Evolutionary conservation across 2,797 vertebrate genomes (phyloP).

Genomic region (Limosa lapponica): DNA sequence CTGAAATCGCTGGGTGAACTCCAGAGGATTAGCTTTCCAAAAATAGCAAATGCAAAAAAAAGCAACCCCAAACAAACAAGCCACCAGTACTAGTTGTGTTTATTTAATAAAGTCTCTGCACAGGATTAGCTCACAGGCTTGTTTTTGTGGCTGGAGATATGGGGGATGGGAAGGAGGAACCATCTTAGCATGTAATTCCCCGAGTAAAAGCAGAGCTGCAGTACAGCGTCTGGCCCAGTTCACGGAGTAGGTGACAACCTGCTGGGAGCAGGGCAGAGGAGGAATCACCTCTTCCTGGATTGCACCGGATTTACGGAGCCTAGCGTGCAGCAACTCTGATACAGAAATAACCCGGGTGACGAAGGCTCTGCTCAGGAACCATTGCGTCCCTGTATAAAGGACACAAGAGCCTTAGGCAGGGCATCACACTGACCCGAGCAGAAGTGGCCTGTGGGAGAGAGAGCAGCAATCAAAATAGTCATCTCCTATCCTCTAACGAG

Average conservation of each 20-base stretch:
- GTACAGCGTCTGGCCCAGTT: not conserved
- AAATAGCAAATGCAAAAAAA: conserved; percentile 55
- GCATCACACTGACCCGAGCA: accelerated
- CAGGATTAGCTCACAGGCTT: conserved; percentile 54
- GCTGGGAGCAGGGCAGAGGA: not conserved
- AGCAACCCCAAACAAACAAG: conserved; percentile 35
- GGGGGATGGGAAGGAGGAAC: conserved; percentile 39
- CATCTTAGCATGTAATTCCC: conserved; percentile 37
- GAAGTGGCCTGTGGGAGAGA: not conserved
- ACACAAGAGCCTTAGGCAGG: not conserved
- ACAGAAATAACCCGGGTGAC: conserved; percentile 12
- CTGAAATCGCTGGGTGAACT: conserved; percentile 57
- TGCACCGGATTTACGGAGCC: not conserved
- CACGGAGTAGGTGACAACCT: not conserved
- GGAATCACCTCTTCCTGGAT: conserved; percentile 41
- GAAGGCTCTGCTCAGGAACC: not conserved
- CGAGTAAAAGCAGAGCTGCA: conserved; percentile 27
- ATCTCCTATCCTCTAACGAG: not conserved
- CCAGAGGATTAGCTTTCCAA: conserved; percentile 66
- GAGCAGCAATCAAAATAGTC: not conserved
- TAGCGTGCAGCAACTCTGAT: not conserved
- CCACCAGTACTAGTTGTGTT: conserved; percentile 27
- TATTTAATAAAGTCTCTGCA: conserved; percentile 58
- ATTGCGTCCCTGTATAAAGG: not conserved
- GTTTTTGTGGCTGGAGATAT: conserved; percentile 11